These are phyloP conservation scores for Mesocricetus auratus DNA, from an alignment of 2,113 vertebrate species.

Conservation along the genomic window DNA sequence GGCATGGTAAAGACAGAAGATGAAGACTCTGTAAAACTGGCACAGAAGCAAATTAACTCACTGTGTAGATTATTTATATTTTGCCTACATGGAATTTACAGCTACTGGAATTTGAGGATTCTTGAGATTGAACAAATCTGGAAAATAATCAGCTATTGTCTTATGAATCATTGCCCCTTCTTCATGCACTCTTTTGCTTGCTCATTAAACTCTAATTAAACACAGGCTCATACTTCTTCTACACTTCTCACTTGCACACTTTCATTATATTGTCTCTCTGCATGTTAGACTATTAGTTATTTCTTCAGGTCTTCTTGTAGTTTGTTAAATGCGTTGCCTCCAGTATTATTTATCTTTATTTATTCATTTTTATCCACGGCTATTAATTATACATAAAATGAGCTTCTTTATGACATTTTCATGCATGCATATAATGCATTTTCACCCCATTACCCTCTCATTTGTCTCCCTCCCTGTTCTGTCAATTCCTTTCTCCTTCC, in stretches of 20 bases:
- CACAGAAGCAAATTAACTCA: slow-evolving; percentile 1
- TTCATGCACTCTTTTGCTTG: background rate
- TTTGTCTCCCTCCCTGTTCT: too few relatives aligned
- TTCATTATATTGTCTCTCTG: background rate
- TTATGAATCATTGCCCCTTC: background rate
- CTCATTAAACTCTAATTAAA: slow-evolving; percentile 12
- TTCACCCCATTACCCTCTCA: background rate
- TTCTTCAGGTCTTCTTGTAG: background rate
- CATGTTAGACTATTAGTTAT: background rate
- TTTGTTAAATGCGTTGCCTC: background rate
- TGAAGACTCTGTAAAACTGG: background rate
- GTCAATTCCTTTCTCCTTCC: background rate
- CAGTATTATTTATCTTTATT: background rate
- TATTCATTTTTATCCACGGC: background rate
- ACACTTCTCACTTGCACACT: background rate
- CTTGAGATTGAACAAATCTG: slow-evolving; percentile 20
- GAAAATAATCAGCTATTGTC: slow-evolving; percentile 3
- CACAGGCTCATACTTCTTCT: background rate
- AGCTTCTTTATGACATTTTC: background rate
- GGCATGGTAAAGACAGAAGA: background rate
- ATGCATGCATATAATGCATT: background rate
- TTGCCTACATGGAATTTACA: background rate
- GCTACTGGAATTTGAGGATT: background rate
- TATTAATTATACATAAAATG: background rate
- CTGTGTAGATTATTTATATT: slow-evolving; percentile 2